Base-by-base conservation (phyloP, 2,888 invertebrate species). In the Ypsolopha sequella region DNA sequence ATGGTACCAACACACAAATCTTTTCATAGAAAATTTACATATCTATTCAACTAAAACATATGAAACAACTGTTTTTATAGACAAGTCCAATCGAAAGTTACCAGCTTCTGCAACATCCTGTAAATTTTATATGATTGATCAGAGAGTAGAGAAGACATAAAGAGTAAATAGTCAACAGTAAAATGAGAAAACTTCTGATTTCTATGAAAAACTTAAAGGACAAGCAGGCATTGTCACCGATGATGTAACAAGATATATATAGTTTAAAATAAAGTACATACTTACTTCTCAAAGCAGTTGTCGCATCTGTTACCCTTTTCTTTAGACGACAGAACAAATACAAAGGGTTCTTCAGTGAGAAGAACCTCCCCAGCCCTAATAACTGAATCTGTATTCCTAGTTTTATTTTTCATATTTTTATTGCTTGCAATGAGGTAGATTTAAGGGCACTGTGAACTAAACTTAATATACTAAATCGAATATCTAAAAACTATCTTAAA, bases 331-430 rank as follows among this genome's bases (percentile, higher is more conserved):
- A 95, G 76, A 41, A 91, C 89, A 72, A 89, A 93, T 1, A 89
- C 91, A 75, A 95, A 95, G 0, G 95, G 95, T 62, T 92, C 89
- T 64, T 93, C 93, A 41, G 88, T 89, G 46, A 93, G 76, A 53
- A 95, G 88, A 35, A 92, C 76, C 62, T 91, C 90, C 33, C 94
- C 94, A 34, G 89, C 82, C 68, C 88, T 88, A 52, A 91, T 80
- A 13, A 67, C 64, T 24, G 78, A 75, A 58, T 74, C 65, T 6
- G 72, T 70, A 58, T 76, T 77, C 46, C 70, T 73, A 59, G 66
- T 74, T 49, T 76, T 81, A 73, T 85, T 88, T 59, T 79, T 87
- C 82, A 56, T 59, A 59, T 54, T 60, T 60, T 39, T 49, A 35
- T 41, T 33, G 46, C 46, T 46, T 46, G 6, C 9, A 33, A n/a